phyloP scores from a whole-genome alignment of 2,797 vertebrate genomes.

The Lagorchestes hirsutus region DNA sequence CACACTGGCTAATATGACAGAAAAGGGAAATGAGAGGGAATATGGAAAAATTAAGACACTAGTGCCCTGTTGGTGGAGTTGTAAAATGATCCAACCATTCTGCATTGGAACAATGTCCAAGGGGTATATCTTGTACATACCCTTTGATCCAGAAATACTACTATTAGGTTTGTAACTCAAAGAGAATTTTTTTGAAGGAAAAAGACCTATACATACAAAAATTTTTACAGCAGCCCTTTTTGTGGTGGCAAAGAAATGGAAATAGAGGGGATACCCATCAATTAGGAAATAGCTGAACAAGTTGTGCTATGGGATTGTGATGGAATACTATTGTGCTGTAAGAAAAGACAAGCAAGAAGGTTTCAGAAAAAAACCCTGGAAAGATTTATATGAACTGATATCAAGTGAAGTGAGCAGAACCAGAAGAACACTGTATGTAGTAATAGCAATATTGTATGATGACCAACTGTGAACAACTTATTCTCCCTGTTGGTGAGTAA shows the following conservation, averaged over 20 bases:
- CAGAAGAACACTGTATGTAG: background rate
- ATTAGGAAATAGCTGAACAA: background rate
- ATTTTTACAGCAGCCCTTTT: background rate
- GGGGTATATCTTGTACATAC: background rate
- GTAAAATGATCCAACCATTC: background rate
- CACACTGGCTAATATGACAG: background rate
- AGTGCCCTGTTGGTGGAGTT: background rate
- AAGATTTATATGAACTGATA: background rate
- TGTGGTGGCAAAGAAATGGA: background rate
- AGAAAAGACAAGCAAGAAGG: background rate
- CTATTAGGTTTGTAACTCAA: background rate
- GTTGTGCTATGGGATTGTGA: background rate
- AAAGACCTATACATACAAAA: background rate
- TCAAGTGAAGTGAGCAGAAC: background rate
- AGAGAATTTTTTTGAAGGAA: background rate
- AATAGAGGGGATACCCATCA: background rate
- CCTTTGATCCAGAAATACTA: background rate
- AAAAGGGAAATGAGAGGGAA: background rate
- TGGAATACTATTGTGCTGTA: background rate
- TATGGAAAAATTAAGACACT: background rate
- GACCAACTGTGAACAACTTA: background rate
- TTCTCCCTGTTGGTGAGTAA: background rate
- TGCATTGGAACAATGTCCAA: background rate
- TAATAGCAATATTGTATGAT: background rate
- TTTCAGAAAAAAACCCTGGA: background rate